These are phyloP conservation scores for Rhimphoctona megacephalus DNA, from an alignment of 2,888 invertebrate genomes.

Conservation along the genomic window DNA sequence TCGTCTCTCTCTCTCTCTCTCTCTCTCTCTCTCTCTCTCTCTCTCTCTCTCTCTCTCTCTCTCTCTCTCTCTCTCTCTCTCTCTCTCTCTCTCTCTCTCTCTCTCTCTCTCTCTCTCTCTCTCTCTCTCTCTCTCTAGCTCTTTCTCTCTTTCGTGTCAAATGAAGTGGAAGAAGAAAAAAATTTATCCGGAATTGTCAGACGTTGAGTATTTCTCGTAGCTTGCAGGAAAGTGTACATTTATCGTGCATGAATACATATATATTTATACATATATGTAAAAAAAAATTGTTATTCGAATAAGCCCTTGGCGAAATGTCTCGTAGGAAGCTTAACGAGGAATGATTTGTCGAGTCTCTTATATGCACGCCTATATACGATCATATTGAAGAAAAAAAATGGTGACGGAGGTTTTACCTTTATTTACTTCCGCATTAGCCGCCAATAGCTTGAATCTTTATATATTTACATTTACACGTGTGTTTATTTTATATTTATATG, in stretches of 20 bases:
- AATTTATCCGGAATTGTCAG: constrained; percentile 32
- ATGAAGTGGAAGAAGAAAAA: constrained; percentile 21
- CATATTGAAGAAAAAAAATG: constrained; percentile 57
- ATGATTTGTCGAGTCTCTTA: constrained; percentile 64
- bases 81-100: constrained; percentile 10
- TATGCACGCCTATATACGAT: constrained; percentile 31
- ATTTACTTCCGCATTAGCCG: constrained; percentile 57
- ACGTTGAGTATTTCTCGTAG: constrained; percentile 20
- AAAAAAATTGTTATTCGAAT: constrained; percentile 54
- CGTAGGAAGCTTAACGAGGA: constrained; percentile 57
- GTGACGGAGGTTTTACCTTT: constrained; percentile 58
- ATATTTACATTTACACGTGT: not conserved
- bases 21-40: not conserved
- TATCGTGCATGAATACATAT: not conserved
- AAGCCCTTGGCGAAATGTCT: constrained; percentile 54
- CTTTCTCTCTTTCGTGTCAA: not conserved
- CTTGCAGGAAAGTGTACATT: constrained; percentile 16
- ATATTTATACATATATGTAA: constrained; percentile 12
- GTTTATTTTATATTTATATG: not conserved
- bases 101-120: constrained; percentile 3
- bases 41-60: too few species aligned
- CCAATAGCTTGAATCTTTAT: not conserved
- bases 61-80: not conserved
- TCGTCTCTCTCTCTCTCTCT: not conserved
- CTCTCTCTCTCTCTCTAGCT: not conserved